These are phyloP conservation scores for Abrostola tripartita DNA, from an alignment of 2,888 invertebrate species.

Conservation along the genomic window DNA sequence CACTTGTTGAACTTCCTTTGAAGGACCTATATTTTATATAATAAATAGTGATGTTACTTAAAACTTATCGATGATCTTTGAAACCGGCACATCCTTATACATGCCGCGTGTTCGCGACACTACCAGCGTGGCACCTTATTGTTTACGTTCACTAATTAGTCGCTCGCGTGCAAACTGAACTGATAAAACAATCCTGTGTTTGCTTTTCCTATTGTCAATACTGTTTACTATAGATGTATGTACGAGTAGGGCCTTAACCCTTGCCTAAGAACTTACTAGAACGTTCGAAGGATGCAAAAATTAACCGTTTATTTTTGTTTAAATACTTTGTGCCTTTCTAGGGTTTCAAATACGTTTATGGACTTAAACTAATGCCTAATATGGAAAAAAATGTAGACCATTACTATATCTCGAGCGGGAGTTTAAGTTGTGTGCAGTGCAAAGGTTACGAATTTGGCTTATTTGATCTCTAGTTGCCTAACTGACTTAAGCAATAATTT, in stretches of 20 bases:
- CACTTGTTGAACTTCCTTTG: too few species aligned
- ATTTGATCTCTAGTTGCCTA: too few species aligned
- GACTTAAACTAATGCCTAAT: too few species aligned
- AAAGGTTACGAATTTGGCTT: too few species aligned
- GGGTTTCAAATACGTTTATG: too few species aligned
- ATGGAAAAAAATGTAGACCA: too few species aligned
- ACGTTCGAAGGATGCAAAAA: background rate
- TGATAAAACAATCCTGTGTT: slow-evolving; percentile 50
- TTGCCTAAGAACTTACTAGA: background rate
- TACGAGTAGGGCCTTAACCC: background rate
- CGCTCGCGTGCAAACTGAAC: slow-evolving; percentile 54
- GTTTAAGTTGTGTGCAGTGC: too few species aligned
- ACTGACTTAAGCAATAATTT: too few species aligned
- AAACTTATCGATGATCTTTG: slow-evolving; percentile 31
- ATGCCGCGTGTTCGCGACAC: slow-evolving; percentile 49
- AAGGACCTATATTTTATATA: too few species aligned
- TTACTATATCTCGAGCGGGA: too few species aligned
- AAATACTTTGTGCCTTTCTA: too few species aligned
- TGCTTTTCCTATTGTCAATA: slow-evolving; percentile 51
- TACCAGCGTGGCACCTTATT: slow-evolving; percentile 53
- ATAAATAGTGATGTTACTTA: background rate
- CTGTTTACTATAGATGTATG: slow-evolving; percentile 28
- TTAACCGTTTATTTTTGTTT: background rate
- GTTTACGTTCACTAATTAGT: slow-evolving; percentile 63
- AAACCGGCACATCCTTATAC: slow-evolving; percentile 35